Base-by-base conservation (phyloP, 1,140 invertebrate genomes). In the Diploscapter pachys region DNA sequence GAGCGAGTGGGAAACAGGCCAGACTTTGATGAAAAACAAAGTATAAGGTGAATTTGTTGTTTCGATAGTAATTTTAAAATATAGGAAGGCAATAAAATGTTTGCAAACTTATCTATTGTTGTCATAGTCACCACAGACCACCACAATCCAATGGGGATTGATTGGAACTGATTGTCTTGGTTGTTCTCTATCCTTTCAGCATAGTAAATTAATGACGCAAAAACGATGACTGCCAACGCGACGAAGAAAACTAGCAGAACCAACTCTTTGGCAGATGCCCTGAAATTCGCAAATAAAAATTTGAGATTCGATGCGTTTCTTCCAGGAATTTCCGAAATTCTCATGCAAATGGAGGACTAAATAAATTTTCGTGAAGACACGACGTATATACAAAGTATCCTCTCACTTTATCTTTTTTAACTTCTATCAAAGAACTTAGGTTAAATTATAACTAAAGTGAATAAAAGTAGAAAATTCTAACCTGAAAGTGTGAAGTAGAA, bases 211-310 rank as follows among this genome's bases (percentile, higher is more conserved):
- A 97, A 89, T 86, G 93, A 94, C 80, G 94, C 94, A 87, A 98
- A 98, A 85, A 98, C 95, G 72, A 97, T 93, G 84, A 98, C 96
- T 83, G 94, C 94, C 91, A 93, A 89, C 3, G 94, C 91, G 6
- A 96, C 89, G 87, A 96, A 95, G 88, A 95, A 96, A 62, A 96
- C 93, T 51, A 96, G 88, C 4, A 96, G 87, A 74, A 94, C 95
- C 79, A 99, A 89, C 88, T 99, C 97, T 88, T 98, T 98, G 8
- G 96, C 96, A 59, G 93, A 96, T 65, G 96, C 96, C 85, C 95
- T 92, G 87, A 94, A 94, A 13, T 11, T 49, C n/a, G 13, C 9
- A 9, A 9, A 53, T 4, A 0, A 66, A 51, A 75, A 75, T 76
- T 76, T 31, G 48, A n/a, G 51, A 77, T 5, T 75, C 72, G 53